Conservation (phyloP, 1,140 invertebrate species). For the Anthonomus grandis region DNA sequence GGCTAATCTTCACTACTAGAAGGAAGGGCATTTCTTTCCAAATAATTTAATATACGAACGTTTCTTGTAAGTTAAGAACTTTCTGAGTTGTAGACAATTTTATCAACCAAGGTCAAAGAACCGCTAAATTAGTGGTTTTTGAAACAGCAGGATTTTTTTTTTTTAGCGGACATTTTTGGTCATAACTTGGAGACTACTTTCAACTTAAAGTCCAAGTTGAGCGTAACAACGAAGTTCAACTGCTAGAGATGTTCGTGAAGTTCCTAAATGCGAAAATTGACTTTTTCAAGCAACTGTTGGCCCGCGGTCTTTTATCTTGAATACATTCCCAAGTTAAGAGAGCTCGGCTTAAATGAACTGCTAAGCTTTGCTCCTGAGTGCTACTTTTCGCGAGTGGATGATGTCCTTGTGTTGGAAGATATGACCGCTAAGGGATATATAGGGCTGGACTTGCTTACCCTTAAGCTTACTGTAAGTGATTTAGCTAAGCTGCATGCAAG, state of each 20-base stretch:
- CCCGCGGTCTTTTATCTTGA: neutral
- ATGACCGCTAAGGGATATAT: conserved; percentile 11
- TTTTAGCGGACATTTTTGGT: too few species aligned
- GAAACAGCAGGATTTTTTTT: too few species aligned
- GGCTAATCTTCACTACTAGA: too few species aligned
- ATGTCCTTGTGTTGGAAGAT: conserved; percentile 17
- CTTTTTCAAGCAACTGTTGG: conserved; percentile 11
- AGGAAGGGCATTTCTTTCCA: too few species aligned
- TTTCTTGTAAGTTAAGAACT: too few species aligned
- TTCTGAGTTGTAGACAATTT: too few species aligned
- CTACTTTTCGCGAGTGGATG: conserved; percentile 2
- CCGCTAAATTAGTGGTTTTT: too few species aligned
- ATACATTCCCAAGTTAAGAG: neutral
- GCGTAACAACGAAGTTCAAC: neutral
- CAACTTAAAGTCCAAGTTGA: neutral
- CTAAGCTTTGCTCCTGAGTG: conserved; percentile 12
- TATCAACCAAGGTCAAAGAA: too few species aligned
- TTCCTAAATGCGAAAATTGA: conserved; percentile 4
- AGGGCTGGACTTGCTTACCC: conserved; percentile 2
- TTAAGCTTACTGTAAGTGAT: conserved; percentile 11
- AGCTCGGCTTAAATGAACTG: neutral
- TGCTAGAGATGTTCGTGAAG: conserved; percentile 10
- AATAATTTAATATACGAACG: too few species aligned
- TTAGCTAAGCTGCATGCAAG: conserved; percentile 28
- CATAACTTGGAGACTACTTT: conserved; percentile 22